These are phyloP conservation scores for Emydura subglobosa DNA, from an alignment of 2,113 vertebrate species.

Conservation along the genomic window DNA sequence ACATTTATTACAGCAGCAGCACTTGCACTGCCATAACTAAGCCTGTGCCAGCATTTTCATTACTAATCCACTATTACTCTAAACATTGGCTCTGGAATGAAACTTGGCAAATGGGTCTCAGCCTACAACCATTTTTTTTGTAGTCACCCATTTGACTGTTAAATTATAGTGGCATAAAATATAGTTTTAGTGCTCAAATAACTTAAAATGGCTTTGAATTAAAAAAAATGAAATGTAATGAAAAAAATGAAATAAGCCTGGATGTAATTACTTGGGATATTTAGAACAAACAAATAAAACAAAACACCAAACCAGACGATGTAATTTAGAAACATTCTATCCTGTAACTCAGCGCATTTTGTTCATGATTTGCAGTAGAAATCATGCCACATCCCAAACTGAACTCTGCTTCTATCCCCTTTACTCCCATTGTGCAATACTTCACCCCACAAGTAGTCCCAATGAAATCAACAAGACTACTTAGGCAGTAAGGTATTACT, in stretches of 20 bases:
- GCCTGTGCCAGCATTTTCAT: slow-evolving; percentile 54
- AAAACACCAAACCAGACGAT: slow-evolving; percentile 8
- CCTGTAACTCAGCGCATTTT: background rate
- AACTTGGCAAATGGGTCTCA: slow-evolving; percentile 56
- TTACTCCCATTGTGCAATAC: background rate
- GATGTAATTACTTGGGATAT: slow-evolving; percentile 23
- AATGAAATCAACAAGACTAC: background rate
- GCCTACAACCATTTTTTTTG: slow-evolving; percentile 28
- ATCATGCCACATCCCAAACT: background rate
- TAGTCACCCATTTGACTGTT: slow-evolving; percentile 46
- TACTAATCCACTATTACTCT: slow-evolving; percentile 46
- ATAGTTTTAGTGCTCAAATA: slow-evolving; percentile 33
- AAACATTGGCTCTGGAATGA: slow-evolving; percentile 40
- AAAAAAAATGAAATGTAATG: slow-evolving; percentile 48
- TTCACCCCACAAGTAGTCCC: background rate
- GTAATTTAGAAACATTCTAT: background rate
- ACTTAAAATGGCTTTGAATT: slow-evolving; percentile 38
- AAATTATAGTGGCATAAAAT: slow-evolving; percentile 54
- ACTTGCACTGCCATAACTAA: slow-evolving; percentile 33
- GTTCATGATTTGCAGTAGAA: background rate
- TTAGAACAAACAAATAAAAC: background rate
- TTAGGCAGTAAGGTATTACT: background rate
- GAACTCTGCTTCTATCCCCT: background rate
- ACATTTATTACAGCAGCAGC: slow-evolving; percentile 45
- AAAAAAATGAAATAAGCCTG: slow-evolving; percentile 42